Base-by-base conservation (phyloP, 2,888 invertebrate genomes). In the Prosopocoilus inquinatus region DNA sequence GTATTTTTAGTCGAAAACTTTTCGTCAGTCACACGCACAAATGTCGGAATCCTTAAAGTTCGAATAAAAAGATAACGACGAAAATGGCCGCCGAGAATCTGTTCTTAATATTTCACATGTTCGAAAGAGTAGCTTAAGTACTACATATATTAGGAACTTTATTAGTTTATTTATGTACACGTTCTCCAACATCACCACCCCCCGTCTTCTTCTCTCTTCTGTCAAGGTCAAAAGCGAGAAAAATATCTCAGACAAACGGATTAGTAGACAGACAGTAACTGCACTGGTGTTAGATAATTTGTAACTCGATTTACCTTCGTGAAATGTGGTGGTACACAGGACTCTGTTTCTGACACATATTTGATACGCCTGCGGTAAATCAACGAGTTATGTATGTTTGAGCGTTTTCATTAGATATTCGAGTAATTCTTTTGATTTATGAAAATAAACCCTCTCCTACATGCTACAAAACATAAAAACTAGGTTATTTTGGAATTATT, bases 291-390 rank as follows among this genome's bases (percentile, higher is more conserved):
- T 47, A 50, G 50, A 50, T 50, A 55, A 55, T 55, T 55, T 55
- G 50, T 55, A 55, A 50, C 47, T 50, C n/a, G 47, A 55, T 55
- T 38, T 46, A 55, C 50, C 55, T 55, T 46, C 55, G 50, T 50
- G 47, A 55, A 50, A 50, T 50, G 50, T 28, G 34, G 41, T 39
- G 20, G 20, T 28, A 28, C 20, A 28, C 5, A 28, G 20, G 20
- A 28, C 20, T 7, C 12, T 15, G 15, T 16, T 2, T 41, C 43
- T 41, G 43, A 53, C 53, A 47, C 41, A 41, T 20, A 11, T 47
- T 47, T 33, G 53, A 47, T 41, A 47, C 33, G 32, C 16, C 33
- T 41, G 41, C 53, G 20, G 43, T 53, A 53, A 47, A 47, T 53
- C 47, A 43, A 34, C 47, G 47, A 47, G 41, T 41, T 41, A 41